These are phyloP conservation scores for Pachycephala philippinensis DNA, from an alignment of 2,113 vertebrate species.

Conservation along the genomic window DNA sequence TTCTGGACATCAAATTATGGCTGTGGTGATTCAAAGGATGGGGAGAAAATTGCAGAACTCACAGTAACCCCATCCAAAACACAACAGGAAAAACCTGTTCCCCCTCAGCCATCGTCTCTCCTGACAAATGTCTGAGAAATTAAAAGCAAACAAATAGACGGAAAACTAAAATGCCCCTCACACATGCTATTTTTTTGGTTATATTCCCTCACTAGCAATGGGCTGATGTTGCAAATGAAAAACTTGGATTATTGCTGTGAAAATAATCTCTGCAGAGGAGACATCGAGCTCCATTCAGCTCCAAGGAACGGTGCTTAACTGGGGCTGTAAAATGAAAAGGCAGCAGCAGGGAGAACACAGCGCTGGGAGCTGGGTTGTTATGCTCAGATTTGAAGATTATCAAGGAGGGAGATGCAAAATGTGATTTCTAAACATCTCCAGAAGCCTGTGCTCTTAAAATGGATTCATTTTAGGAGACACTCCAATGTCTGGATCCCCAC, in stretches of 20 bases:
- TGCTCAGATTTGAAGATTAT: not conserved
- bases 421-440: not conserved
- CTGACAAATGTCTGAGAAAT: not conserved
- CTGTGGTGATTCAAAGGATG: not conserved
- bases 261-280: not conserved
- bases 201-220: not conserved
- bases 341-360: not conserved
- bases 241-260: not conserved
- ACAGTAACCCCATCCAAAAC: not conserved
- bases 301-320: not conserved
- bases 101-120: not conserved
- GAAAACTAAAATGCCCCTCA: not conserved
- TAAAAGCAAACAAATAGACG: not conserved
- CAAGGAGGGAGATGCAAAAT: not conserved
- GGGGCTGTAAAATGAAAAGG: not conserved
- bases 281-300: not conserved
- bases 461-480: not conserved
- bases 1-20: not conserved
- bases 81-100: accelerated
- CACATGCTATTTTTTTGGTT: not conserved
- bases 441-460: not conserved
- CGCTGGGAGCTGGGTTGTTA: not conserved
- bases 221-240: not conserved
- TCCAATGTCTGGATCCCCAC: not conserved
- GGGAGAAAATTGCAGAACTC: not conserved